Conservation (phyloP, 2,888 invertebrate species). For the Globia sparganii region DNA sequence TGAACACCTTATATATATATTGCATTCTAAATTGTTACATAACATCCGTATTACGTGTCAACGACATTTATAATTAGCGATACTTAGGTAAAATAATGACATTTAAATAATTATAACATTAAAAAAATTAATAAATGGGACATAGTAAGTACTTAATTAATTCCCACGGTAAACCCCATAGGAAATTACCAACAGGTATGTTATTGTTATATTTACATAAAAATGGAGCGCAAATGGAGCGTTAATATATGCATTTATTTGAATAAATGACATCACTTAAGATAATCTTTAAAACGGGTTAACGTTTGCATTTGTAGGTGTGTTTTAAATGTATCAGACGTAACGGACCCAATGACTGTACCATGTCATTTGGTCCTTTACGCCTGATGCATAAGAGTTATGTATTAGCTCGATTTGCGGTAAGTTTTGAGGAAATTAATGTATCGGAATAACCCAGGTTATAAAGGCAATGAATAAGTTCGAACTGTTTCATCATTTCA, state of each 20-base stretch:
- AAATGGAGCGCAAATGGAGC: not conserved
- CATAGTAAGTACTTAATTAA: conserved; percentile 22
- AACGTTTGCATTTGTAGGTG: conserved; percentile 19
- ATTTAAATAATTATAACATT: not conserved
- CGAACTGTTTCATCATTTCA: not conserved
- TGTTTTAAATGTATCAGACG: conserved; percentile 1
- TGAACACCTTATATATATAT: not conserved
- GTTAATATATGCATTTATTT: conserved; percentile 13
- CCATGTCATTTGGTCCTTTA: conserved; percentile 53
- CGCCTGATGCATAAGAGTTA: conserved; percentile 15
- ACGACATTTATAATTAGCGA: conserved; percentile 10
- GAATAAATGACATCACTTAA: conserved; percentile 38
- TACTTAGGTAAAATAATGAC: not conserved
- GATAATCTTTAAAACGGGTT: conserved; percentile 18
- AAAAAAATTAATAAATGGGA: conserved; percentile 1
- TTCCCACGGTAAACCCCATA: conserved; percentile 26
- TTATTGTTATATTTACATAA: conserved; percentile 25
- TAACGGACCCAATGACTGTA: not conserved
- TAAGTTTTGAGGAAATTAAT: conserved; percentile 29
- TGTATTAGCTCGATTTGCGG: conserved; percentile 10
- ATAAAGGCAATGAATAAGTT: conserved; percentile 31
- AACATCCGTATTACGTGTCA: not conserved
- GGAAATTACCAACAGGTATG: conserved; percentile 43
- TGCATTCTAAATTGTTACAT: not conserved
- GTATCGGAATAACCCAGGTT: conserved; percentile 39